Percentiles rank a stretch among this genome's conserved stretches.
Conservation (phyloP, 2,113 vertebrate genomes). For the Alligator sinensis region DNA sequence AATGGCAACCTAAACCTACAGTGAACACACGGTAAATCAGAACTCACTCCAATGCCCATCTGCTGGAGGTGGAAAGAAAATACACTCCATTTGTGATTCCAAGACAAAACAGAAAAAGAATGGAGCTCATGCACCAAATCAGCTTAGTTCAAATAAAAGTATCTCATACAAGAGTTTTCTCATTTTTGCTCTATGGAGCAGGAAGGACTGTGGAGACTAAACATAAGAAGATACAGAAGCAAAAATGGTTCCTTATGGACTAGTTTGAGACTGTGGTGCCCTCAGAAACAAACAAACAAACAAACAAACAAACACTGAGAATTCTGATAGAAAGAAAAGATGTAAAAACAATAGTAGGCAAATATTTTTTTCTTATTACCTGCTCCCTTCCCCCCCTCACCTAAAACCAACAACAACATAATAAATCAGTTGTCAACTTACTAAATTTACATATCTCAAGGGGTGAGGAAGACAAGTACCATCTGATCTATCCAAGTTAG, state of each 20-base stretch:
- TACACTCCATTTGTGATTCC: background rate
- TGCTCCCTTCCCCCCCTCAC: background rate
- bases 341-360: constrained; percentile 8
- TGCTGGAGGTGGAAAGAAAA: background rate
- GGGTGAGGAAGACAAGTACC: background rate
- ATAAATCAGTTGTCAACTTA: background rate
- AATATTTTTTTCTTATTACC: background rate
- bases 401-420: background rate
- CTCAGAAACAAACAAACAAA: background rate
- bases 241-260: background rate
- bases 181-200: background rate
- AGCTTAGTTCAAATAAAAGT: background rate
- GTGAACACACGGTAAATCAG: background rate
- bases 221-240: background rate
- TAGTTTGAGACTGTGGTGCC: constrained; percentile 4
- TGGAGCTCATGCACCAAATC: background rate
- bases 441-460: background rate
- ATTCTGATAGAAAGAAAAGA: constrained; percentile 20
- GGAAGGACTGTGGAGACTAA: background rate
- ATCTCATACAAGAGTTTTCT: background rate
- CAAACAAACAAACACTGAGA: background rate
- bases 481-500: background rate
- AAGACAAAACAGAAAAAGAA: background rate
- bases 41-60: background rate
- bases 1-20: background rate